phyloP scores from a whole-genome alignment of 2,888 invertebrate species.

The Aphodius sticticus region DNA sequence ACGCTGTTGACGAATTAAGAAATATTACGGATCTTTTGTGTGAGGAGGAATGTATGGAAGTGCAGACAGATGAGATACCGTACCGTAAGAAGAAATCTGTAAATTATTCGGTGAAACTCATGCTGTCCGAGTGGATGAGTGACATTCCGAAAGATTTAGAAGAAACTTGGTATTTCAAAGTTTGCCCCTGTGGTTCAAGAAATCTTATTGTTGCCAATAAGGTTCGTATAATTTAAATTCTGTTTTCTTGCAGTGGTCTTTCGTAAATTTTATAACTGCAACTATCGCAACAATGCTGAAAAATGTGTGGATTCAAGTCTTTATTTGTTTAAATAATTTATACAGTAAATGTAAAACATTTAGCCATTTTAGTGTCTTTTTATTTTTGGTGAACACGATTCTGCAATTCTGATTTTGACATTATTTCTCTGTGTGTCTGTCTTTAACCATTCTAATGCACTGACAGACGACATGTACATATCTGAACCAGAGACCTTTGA shows the following conservation, averaged over 20 bases:
- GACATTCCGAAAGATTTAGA: constrained; percentile 82
- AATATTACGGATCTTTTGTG: constrained; percentile 63
- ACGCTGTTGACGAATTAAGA: constrained; percentile 62
- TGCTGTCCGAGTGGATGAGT: constrained; percentile 93
- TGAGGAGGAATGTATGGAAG: constrained; percentile 48
- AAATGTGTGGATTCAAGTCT: not conserved
- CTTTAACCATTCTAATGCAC: too few species aligned
- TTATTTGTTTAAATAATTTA: not conserved
- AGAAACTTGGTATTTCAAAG: constrained; percentile 75
- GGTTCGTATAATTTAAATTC: constrained; percentile 54
- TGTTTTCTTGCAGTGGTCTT: not conserved
- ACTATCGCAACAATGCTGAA: not conserved
- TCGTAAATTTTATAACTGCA: not conserved
- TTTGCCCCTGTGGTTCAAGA: constrained; percentile 86
- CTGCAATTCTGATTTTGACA: too few species aligned
- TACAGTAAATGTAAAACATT: too few species aligned
- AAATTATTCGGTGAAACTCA: constrained; percentile 67
- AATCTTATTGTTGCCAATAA: constrained; percentile 80
- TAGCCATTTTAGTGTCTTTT: too few species aligned
- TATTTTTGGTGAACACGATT: too few species aligned
- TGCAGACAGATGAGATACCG: constrained; percentile 50
- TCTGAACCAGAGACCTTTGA: too few species aligned
- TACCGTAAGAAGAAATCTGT: constrained; percentile 47
- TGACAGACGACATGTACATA: too few species aligned
- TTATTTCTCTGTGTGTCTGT: too few species aligned